A percentile compares a stretch with the other conserved stretches of the same genome.
phyloP scores from a whole-genome alignment of 2,888 invertebrate genomes.

The Amiota minor region DNA sequence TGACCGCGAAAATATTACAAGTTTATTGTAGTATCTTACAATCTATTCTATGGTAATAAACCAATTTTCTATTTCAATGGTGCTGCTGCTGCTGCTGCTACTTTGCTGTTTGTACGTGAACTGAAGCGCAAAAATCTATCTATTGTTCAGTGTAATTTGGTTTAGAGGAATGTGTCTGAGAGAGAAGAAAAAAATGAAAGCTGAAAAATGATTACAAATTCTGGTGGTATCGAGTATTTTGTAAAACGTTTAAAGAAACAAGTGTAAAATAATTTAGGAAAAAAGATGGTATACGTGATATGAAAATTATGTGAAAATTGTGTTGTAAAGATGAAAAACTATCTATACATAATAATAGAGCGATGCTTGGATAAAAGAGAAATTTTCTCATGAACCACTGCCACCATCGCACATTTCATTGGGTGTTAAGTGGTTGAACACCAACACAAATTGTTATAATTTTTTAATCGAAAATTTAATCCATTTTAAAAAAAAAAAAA shows the following conservation, averaged over 20 bases:
- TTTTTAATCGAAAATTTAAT: too few species aligned
- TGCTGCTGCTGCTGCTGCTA: too few species aligned
- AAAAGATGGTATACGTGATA: background rate
- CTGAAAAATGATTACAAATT: background rate
- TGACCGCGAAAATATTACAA: background rate
- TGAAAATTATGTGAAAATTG: background rate
- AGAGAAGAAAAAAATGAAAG: slow-evolving; percentile 13
- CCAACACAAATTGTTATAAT: too few species aligned
- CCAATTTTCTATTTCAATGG: slow-evolving; percentile 1
- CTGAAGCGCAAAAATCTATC: slow-evolving; percentile 6
- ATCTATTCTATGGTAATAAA: slow-evolving; percentile 6
- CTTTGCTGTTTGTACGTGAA: background rate
- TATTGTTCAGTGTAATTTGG: background rate
- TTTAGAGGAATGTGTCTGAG: too few species aligned
- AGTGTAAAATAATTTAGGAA: background rate
- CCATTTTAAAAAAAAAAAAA: too few species aligned
- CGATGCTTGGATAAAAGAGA: too few species aligned
- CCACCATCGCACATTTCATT: too few species aligned
- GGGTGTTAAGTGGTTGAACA: too few species aligned
- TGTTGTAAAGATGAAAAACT: too few species aligned
- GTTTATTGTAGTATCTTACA: background rate
- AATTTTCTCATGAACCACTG: too few species aligned
- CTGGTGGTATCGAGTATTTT: background rate
- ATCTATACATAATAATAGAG: too few species aligned
- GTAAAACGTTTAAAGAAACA: background rate